phyloP scores from a whole-genome alignment of 2,797 vertebrate species.

The Cossypha caffra region DNA sequence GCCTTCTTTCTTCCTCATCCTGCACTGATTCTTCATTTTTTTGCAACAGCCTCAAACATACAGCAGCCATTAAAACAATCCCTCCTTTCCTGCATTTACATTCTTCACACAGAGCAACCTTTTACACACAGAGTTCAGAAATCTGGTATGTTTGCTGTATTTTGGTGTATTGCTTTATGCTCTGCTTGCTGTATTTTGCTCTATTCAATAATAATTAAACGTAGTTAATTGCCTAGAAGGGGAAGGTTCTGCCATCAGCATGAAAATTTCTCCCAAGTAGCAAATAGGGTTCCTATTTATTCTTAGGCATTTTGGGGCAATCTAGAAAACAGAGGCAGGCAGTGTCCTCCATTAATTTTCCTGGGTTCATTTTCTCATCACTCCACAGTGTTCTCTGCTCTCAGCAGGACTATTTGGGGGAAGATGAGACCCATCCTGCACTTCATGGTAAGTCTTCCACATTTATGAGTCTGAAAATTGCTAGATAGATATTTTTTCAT shows the following conservation, averaged over 20 bases:
- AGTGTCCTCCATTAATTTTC: neutral
- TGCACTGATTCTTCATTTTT: conserved; percentile 59
- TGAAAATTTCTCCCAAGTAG: neutral
- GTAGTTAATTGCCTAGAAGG: neutral
- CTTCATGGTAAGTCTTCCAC: neutral
- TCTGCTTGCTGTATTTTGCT: neutral
- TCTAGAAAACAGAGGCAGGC: neutral
- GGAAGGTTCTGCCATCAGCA: neutral
- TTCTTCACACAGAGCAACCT: neutral
- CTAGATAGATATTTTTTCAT: neutral
- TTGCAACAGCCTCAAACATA: conserved; percentile 20
- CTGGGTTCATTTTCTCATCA: neutral
- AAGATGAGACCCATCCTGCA: neutral
- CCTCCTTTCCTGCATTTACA: neutral
- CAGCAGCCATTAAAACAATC: conserved; percentile 32
- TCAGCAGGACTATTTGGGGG: neutral
- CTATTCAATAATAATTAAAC: neutral
- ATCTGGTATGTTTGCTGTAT: neutral
- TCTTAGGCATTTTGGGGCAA: fast-evolving
- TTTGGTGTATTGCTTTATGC: neutral
- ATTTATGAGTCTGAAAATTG: neutral
- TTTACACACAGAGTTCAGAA: neutral
- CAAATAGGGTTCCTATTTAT: neutral
- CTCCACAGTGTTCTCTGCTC: neutral
- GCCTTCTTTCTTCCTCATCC: conserved; percentile 50